Base-by-base conservation (phyloP, 2,888 invertebrate species). In the Drosophila hawaiiensis region DNA sequence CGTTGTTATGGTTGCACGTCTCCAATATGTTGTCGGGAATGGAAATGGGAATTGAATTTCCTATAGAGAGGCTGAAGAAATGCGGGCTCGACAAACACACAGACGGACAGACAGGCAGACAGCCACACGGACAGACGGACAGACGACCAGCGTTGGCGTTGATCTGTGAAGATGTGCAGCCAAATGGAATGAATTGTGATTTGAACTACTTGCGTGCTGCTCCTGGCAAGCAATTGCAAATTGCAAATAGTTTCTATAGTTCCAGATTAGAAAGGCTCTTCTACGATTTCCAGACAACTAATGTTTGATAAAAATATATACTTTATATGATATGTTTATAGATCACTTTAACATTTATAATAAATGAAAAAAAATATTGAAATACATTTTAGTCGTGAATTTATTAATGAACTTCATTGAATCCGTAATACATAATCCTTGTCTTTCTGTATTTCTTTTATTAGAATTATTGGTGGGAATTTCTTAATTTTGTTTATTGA, bases 121-220 rank as follows among this genome's bases (percentile, higher is more conserved):
- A 25, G 28, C n/a, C n/a, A n/a, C n/a, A 16, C 14, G 14, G 29
- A 50, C 19, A 5, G 1, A 29, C 29, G 1, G 50, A n/a, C 5
- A 1, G 50, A 16, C 14, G 35, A 50, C 41, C 66, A 50, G 53
- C 50, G 76, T 78, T 73, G 76, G 76, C 72, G 80, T 76, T 50
- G 76, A 74, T 60, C 74, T 66, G 63, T 59, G 56, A 70, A 71
- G 67, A 71, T 41, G 64, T 52, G 68, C 78, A 79, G 35, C 59
- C 68, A 73, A 28, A 69, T 73, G 80, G 66, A 80, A 69, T 60
- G 33, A 54, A 76, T 50, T 64, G 41, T 25, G 55, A 58, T 43
- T 66, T 43, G 55, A 68, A 39, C 64, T 68, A 55, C 47, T 31
- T n/a, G 31, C 35, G n/a, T 29, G 56, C 41, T 35, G 56, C 31